These are phyloP conservation scores for Varroa destructor DNA, from an alignment of 1,140 invertebrate species.

Conservation along the genomic window DNA sequence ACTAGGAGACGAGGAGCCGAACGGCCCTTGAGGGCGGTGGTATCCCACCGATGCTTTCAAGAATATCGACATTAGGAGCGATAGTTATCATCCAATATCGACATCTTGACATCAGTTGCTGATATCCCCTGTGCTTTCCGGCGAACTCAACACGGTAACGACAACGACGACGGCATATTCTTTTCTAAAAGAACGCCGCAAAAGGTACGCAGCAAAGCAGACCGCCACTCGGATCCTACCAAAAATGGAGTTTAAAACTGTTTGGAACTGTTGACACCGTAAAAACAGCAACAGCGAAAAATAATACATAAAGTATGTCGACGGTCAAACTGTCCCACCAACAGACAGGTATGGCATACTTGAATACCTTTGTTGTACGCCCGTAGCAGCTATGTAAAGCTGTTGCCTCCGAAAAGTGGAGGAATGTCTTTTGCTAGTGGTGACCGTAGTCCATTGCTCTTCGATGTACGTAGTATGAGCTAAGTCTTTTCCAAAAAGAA, in stretches of 20 bases:
- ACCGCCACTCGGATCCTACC: background rate
- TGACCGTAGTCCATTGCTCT: background rate
- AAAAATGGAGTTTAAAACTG: too few relatives aligned
- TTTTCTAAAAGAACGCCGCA: background rate
- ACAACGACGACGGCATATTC: background rate
- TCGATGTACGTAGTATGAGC: background rate
- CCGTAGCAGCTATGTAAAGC: too few relatives aligned
- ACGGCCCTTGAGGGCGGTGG: background rate
- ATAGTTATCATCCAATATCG: constrained; percentile 8
- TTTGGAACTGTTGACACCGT: too few relatives aligned
- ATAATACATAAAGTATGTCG: too few relatives aligned
- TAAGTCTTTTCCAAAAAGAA: background rate
- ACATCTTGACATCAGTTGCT: background rate
- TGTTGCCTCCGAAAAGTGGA: too few relatives aligned
- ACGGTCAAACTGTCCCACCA: too few relatives aligned
- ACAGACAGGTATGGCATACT: too few relatives aligned
- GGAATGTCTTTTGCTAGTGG: too few relatives aligned
- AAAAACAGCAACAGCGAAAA: too few relatives aligned
- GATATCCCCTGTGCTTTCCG: background rate
- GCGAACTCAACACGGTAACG: background rate
- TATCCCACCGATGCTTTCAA: too few relatives aligned
- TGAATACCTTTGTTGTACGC: too few relatives aligned
- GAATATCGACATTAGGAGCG: constrained; percentile 1
- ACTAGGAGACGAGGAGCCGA: constrained; percentile 2
- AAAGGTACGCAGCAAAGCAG: background rate